A percentile compares a stretch with the other conserved stretches of the same genome.
phyloP scores from a whole-genome alignment of 2,797 vertebrate species.

The Tolypeutes matacus region DNA sequence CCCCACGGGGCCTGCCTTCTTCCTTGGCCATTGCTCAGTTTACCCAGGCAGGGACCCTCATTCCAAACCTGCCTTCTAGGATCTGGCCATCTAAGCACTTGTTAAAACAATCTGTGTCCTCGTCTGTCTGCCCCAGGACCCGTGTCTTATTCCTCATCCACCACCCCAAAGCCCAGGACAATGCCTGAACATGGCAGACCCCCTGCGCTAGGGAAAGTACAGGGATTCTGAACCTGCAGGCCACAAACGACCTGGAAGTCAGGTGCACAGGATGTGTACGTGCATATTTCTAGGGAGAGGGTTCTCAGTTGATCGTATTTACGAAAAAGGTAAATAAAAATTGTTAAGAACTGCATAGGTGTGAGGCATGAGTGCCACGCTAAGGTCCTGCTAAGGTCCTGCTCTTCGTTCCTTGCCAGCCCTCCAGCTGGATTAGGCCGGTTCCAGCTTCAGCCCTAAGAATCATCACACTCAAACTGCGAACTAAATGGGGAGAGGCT shows the following conservation, averaged over 20 bases:
- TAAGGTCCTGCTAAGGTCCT: rapidly evolving
- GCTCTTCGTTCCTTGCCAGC: rapidly evolving
- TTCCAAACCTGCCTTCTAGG: background rate
- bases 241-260: background rate
- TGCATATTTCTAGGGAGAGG: background rate
- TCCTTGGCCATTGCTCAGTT: background rate
- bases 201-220: background rate
- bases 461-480: background rate
- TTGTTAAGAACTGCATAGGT: background rate
- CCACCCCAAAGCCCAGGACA: rapidly evolving
- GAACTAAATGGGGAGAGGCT: background rate
- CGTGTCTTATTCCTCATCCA: rapidly evolving
- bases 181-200: background rate
- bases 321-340: background rate
- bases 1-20: background rate
- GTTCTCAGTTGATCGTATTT: background rate
- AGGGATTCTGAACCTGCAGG: background rate
- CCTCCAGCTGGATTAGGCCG: background rate
- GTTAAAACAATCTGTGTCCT: background rate
- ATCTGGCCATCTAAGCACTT: background rate
- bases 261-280: background rate
- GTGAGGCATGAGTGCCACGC: background rate
- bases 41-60: background rate
- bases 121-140: background rate
- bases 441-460: background rate